Evolutionary conservation across 1,140 invertebrate species (phyloP), one percentile per base, ranked within the genome.

Genomic region (Philopotamus ludificatus): DNA sequence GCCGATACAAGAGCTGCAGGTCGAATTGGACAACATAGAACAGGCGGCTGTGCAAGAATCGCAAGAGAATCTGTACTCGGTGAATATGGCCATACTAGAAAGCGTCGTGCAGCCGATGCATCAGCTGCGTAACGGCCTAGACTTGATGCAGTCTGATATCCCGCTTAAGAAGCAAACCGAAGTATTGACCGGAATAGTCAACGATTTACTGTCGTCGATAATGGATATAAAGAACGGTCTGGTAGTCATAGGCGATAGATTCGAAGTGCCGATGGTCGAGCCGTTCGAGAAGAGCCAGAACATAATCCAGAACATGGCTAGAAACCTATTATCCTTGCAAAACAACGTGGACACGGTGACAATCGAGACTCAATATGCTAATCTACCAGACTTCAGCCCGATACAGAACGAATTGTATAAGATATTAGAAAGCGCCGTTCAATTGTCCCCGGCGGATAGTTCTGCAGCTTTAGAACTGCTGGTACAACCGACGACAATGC

Each of bases 231-330:
- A 78, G 71, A 72, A 74, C 18, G 73, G 73, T 63, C 67, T 78
- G 21, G 59, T 71, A 16, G 47, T 66, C 15, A 72, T 73, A 45
- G 71, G 73, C 26, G 60, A 71, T 57, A 63, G 65, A 45, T 67
- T 73, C 16, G 63, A 68, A 10, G 67, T 73, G 8, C 66, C 70
- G 25, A 65, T 70, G 42, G 55, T 69, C 45, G 55, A 71, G 45
- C 66, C 72, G n/a, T 64, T 76, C 63, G 80, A 80, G 25, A 78
- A 79, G 65, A 81, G 80, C 72, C 66, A 79, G 50, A 75, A 80
- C 68, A 74, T 77, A 12, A 70, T 84, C 9, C 77, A 77, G 71
- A 81, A 81, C 72, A 77, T 83, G 73, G 77, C 82, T 12, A 79
- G 81, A 73, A 81, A 78, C 28, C 71, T 84, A 22, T 75, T 77